Base-by-base conservation (phyloP, 2,888 invertebrate genomes). In the Leptogaster cylindrica region DNA sequence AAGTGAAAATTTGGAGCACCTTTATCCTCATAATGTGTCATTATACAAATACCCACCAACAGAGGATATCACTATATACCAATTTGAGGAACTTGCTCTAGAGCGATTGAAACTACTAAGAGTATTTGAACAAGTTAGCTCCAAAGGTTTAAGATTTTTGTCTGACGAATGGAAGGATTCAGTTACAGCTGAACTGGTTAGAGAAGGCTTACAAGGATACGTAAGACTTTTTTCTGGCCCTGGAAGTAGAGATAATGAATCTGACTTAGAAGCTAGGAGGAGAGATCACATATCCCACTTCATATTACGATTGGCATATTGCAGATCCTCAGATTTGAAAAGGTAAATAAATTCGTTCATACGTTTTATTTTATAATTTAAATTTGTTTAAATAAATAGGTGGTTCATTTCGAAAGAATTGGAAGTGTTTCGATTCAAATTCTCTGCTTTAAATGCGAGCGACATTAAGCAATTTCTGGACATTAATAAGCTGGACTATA, bases 281-380 rank as follows among this genome's bases (percentile, higher is more conserved):
- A 86, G 87, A 70, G 98, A 99, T 80, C 90, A 93, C 75, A 86
- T 97, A 58, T 94, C 97, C 0, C 98, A 99, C 79, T 97, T 92
- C 78, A 92, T 97, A 73, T 83, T 98, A 2, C 85, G 97, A 66
- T 81, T 99, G 67, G 95, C 95, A 0, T 97, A 94, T 80, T 97
- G 95, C 77, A 86, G 91, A 75, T 89, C 90, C 18, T 91, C 92
- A 72, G 95, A 97, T 66, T 82, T 94, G 33, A 84, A 91, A 28
- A 86, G 80, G 78, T 78, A 71, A 39, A 28, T 25, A 16, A 8
- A 20, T 36, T 4, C 18, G 0, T 23, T 36, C 16, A 5, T 41
- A 23, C 16, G 5, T 7, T n/a, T 20, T 58, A 46, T 23, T 36
- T 20, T n/a, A 6, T 2, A 27, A 28, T 6, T 14, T n/a, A 28